Conservation (phyloP, 2,797 vertebrate genomes). For the Anableps anableps region DNA sequence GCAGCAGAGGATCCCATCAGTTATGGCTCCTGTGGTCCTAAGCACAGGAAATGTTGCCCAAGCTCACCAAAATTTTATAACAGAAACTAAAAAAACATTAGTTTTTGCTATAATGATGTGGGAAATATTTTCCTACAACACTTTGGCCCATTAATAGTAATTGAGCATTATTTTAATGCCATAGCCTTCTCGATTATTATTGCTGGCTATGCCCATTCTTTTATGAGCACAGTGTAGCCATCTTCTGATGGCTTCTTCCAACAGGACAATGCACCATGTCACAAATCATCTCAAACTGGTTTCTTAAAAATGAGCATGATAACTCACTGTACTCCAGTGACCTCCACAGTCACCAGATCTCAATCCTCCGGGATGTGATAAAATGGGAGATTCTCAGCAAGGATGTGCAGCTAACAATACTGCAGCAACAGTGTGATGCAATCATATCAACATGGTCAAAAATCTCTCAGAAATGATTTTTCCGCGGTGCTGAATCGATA, state of each 20-base stretch:
- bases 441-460: not conserved
- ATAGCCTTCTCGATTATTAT: not conserved
- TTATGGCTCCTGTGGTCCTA: not conserved
- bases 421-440: not conserved
- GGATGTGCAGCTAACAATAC: not conserved
- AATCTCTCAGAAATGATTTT: not conserved
- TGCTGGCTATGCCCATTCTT: not conserved
- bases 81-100: not conserved
- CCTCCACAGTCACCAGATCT: not conserved
- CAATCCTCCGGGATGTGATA: not conserved
- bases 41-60: not conserved
- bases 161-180: not conserved
- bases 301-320: not conserved
- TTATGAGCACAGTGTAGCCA: not conserved
- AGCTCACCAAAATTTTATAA: not conserved
- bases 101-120: not conserved
- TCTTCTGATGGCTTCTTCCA: not conserved
- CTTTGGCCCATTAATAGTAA: not conserved
- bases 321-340: not conserved
- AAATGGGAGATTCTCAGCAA: not conserved
- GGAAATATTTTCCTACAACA: not conserved
- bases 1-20: not conserved
- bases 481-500: not conserved
- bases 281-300: not conserved
- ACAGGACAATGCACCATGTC: not conserved